A percentile compares a stretch with the other conserved stretches of the same genome.
Conservation (phyloP, 2,113 vertebrate species). For the Polypterus senegalus region DNA sequence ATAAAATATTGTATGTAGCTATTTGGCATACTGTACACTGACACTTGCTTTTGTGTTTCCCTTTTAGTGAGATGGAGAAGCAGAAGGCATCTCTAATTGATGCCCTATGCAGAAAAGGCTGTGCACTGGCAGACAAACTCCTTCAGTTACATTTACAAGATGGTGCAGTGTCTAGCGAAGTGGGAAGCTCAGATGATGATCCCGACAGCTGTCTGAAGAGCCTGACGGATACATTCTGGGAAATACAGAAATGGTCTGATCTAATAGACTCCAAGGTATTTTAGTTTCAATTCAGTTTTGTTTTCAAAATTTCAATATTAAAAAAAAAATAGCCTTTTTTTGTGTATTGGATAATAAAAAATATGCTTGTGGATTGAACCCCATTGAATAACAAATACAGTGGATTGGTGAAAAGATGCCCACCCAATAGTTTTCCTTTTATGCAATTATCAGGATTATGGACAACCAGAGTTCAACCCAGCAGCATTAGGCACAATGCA, state of each 20-base stretch:
- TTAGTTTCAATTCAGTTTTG: background rate
- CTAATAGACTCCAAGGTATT: constrained; percentile 83
- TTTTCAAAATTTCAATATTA: background rate
- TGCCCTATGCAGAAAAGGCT: constrained; percentile 83
- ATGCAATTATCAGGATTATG: no score
- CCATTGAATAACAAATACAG: no score
- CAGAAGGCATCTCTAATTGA: constrained; percentile 85
- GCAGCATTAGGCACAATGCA: no score
- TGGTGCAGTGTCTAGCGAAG: constrained; percentile 53
- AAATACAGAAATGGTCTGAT: constrained; percentile 91
- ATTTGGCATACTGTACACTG: constrained; percentile 20
- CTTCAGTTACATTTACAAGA: constrained; percentile 62
- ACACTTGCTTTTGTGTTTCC: background rate
- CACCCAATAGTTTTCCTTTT: no score
- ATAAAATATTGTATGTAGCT: no score
- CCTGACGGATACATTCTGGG: constrained; percentile 78
- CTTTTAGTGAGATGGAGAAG: constrained; percentile 88
- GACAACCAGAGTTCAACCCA: no score
- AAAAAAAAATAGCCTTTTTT: no score
- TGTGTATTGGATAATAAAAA: no score
- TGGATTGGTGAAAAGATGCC: no score
- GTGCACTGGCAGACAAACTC: constrained; percentile 75
- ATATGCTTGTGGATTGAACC: no score
- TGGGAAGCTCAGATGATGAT: constrained; percentile 62
- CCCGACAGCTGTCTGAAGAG: constrained; percentile 47